Percentiles rank a stretch among this genome's conserved stretches.
Conservation (phyloP, 2,888 invertebrate genomes). For the Polymixis flavicincta region DNA sequence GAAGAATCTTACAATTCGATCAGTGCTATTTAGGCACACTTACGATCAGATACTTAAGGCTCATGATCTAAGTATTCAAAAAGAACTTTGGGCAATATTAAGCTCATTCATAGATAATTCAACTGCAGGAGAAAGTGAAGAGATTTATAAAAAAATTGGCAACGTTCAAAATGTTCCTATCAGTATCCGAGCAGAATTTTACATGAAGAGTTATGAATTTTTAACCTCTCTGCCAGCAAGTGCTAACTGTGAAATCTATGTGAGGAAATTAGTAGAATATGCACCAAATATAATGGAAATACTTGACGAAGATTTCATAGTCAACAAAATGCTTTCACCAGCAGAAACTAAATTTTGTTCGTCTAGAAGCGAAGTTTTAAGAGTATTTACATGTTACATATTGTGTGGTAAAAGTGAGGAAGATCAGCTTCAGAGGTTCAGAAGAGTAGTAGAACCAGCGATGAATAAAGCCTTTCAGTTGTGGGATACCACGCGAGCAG, state of each 20-base stretch:
- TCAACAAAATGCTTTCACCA: conserved; percentile 65
- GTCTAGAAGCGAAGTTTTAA: conserved; percentile 15
- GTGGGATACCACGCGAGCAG: conserved; percentile 59
- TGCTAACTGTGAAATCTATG: conserved; percentile 61
- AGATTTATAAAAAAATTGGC: conserved; percentile 70
- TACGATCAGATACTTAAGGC: conserved; percentile 70
- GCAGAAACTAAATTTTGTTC: conserved; percentile 57
- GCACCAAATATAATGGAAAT: conserved; percentile 66
- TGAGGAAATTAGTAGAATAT: conserved; percentile 55
- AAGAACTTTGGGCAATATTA: conserved; percentile 74
- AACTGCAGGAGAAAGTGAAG: conserved; percentile 72
- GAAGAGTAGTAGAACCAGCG: conserved; percentile 64
- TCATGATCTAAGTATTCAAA: conserved; percentile 60
- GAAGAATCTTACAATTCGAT: conserved; percentile 73
- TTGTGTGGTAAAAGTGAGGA: conserved; percentile 67
- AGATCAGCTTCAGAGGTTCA: conserved; percentile 67
- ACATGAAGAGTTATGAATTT: conserved; percentile 72
- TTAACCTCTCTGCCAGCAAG: conserved; percentile 68
- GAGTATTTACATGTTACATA: conserved; percentile 66
- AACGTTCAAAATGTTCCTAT: conserved; percentile 66
- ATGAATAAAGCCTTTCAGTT: conserved; percentile 65
- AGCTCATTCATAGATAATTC: conserved; percentile 71
- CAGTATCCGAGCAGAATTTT: conserved; percentile 42
- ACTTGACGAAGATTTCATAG: conserved; percentile 71
- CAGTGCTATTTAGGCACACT: conserved; percentile 73